Conservation (phyloP, 2,888 invertebrate species). For the Eubasilissa splendida region DNA sequence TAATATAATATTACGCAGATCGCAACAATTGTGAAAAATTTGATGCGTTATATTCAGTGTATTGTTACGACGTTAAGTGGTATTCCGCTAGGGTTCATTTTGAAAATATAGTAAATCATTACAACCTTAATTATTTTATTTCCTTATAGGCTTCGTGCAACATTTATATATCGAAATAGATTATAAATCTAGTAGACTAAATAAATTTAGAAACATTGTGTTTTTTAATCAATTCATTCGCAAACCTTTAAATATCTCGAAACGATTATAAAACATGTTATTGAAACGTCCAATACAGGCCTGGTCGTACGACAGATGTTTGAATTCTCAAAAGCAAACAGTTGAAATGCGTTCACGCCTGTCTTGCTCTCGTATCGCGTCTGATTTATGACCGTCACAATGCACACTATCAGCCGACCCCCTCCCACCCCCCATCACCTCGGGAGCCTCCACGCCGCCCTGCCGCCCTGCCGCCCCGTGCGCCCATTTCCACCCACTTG, state of each 20-base stretch:
- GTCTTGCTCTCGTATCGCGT: slow-evolving; percentile 57
- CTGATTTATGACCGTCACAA: slow-evolving; percentile 57
- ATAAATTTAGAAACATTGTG: too few relatives aligned
- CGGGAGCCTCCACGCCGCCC: not conserved
- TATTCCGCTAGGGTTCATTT: too few relatives aligned
- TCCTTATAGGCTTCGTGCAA: too few relatives aligned
- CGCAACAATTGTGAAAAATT: too few relatives aligned
- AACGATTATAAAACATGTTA: not conserved
- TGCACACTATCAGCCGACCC: slow-evolving; percentile 50
- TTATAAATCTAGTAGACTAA: too few relatives aligned
- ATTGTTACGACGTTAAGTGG: too few relatives aligned
- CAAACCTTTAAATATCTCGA: too few relatives aligned
- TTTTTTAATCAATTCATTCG: too few relatives aligned
- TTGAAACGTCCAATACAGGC: slow-evolving; percentile 30
- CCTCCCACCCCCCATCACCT: slow-evolving; percentile 3
- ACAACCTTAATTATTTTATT: not conserved
- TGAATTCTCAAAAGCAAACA: slow-evolving; percentile 58
- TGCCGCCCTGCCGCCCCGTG: not conserved
- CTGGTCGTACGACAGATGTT: slow-evolving; percentile 55
- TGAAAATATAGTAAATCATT: not conserved
- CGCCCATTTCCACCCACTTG: slow-evolving; percentile 1
- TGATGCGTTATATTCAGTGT: too few relatives aligned
- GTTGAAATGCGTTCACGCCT: slow-evolving; percentile 58
- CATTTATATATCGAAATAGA: too few relatives aligned
- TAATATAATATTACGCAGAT: too few relatives aligned